Evolutionary conservation across 2,888 invertebrate genomes (phyloP), one percentile per base, ranked within the genome.

Genomic region (Brenthis hecate): DNA sequence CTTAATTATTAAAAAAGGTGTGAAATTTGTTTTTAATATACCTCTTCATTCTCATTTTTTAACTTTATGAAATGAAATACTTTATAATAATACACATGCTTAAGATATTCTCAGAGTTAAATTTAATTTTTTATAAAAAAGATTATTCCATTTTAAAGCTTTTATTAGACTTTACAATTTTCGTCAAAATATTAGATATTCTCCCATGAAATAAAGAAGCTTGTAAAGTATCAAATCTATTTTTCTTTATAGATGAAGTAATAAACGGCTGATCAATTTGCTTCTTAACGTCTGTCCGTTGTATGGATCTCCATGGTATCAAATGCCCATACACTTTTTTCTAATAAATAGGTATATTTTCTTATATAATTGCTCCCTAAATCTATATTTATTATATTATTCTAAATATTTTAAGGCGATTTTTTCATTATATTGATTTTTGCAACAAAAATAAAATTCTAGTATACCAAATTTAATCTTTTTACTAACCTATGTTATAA

Each of bases 221-320:
- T 72, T 86, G 81, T 54, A 89, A 74, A 3, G 73, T 68, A 32
- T 82, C 77, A 60, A 84, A 79, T 61, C 78, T 78, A 57, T 75
- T 73, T 69, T 77, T 79, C 70, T 77, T 76, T 58, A 78, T 67
- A 6, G 79, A 71, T 13, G 75, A 70, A 43, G 79, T 80, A 50
- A 75, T 54, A 62, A 74, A 70, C 32, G 79, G 80, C 48, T 72
- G 71, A 8, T 65, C 61, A 57, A 78, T 72, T 77, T 80, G 81
- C 65, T 78, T 77, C 72, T 65, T 61, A 43, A 62, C 60, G 43
- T 71, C 69, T 66, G 64, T 76, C 70, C 70, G 76, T 72, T 68
- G 73, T 23, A 77, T 72, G 58, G 70, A 62, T 77, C 78, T 86
- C 90, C 90, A 91, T 61, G 85, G 85, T 74, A 91, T 88, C 61